These are phyloP conservation scores for Rotaria magnacalcarata DNA, from an alignment of 2,888 invertebrate genomes.

Conservation along the genomic window DNA sequence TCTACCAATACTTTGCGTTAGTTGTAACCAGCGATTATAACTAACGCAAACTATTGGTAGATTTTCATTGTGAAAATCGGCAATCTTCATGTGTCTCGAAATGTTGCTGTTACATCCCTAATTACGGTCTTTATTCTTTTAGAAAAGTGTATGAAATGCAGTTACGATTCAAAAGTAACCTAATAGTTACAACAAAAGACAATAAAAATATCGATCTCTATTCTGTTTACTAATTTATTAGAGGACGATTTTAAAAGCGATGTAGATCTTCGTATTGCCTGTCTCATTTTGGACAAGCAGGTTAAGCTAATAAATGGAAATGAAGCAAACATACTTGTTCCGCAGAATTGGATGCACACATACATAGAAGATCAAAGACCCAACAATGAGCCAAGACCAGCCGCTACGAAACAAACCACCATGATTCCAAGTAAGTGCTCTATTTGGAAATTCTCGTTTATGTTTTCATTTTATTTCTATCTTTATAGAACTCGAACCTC, in stretches of 20 bases:
- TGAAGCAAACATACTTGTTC: background rate
- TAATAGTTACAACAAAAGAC: background rate
- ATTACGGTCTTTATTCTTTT: background rate
- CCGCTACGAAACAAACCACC: background rate
- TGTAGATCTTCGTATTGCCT: background rate
- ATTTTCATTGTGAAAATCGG: too few species aligned
- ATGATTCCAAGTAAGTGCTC: background rate
- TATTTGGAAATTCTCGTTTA: background rate
- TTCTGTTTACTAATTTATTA: background rate
- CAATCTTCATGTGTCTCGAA: too few species aligned
- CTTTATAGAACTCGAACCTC: background rate
- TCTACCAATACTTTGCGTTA: too few species aligned
- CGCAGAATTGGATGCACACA: background rate
- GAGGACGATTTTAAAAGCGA: constrained; percentile 19
- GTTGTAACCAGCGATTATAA: too few species aligned
- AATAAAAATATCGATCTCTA: too few species aligned
- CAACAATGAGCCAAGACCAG: too few species aligned
- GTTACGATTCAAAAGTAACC: background rate
- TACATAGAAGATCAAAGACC: background rate
- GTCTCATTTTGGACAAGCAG: background rate
- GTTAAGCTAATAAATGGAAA: constrained; percentile 22
- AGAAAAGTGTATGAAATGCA: constrained; percentile 25
- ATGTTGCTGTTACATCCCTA: too few species aligned
- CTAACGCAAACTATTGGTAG: too few species aligned
- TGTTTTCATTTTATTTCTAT: background rate